Conservation (phyloP, 92 coral and sea anemone genomes). For the Ricordea florida region DNA sequence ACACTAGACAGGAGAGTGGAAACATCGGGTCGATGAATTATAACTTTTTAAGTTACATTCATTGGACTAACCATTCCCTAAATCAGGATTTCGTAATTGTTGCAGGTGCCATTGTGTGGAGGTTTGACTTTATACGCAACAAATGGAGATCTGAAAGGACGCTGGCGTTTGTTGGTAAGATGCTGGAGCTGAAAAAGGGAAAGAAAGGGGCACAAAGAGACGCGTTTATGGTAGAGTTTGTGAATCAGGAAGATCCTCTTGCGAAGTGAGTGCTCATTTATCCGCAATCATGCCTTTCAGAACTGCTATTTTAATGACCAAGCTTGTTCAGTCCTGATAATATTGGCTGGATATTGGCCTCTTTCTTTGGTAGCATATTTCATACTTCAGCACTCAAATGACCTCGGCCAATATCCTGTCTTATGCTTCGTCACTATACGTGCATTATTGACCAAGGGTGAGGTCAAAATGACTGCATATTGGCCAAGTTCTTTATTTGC, state of each 20-base stretch:
- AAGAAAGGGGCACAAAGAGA: conserved; percentile 87
- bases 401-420: no score
- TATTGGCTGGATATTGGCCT: background rate
- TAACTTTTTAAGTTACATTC: no score
- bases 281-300: background rate
- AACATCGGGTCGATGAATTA: no score
- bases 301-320: no score
- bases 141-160: conserved; percentile 72
- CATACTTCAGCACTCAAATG: no score
- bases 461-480: no score
- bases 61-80: no score
- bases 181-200: conserved; percentile 65
- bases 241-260: conserved; percentile 90
- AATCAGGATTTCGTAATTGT: background rate
- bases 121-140: conserved; percentile 4
- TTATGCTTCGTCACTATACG: no score
- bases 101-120: conserved; percentile 20
- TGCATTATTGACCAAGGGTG: no score
- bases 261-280: conserved; percentile 54
- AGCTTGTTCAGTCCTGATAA: no score
- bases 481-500: no score
- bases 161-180: conserved; percentile 76
- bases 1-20: no score
- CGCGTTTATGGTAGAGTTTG: conserved; percentile 83
- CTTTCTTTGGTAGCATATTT: background rate